Evolutionary conservation across 2,888 invertebrate genomes (phyloP).

Genomic region (Pristionchus japonicus): DNA sequence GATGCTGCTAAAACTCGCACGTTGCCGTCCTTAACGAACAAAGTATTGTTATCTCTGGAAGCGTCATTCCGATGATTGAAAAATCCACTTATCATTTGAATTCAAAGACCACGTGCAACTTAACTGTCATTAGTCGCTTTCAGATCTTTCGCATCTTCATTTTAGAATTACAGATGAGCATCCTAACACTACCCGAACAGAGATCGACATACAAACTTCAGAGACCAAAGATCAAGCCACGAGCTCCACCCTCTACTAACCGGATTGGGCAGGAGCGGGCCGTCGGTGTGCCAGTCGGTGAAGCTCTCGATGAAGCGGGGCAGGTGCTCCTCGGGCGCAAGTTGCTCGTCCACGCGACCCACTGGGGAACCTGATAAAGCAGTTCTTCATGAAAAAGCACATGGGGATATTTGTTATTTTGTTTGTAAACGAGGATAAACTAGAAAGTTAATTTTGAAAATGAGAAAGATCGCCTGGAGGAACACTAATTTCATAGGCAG

Average conservation of each 20-base stretch:
- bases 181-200: background rate
- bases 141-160: background rate
- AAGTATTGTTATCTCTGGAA: background rate
- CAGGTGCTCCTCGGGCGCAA: background rate
- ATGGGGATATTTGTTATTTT: no score
- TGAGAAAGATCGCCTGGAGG: no score
- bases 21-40: no score
- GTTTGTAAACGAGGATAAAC: no score
- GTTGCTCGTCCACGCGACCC: conserved; percentile 33
- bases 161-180: background rate
- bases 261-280: background rate
- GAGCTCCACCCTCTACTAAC: no score
- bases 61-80: background rate
- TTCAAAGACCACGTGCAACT: background rate
- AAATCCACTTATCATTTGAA: background rate
- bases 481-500: no score
- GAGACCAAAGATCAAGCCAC: background rate
- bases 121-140: background rate
- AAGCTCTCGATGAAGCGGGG: conserved; percentile 8
- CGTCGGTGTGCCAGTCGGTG: conserved; percentile 42
- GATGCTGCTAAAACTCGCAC: no score
- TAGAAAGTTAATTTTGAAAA: no score
- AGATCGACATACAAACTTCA: background rate
- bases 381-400: no score
- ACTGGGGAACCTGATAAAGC: conserved; percentile 37